Evolutionary conservation across 2,797 vertebrate genomes (phyloP), one percentile per base, ranked within the genome.

Genomic region (Acridotheres tristis): DNA sequence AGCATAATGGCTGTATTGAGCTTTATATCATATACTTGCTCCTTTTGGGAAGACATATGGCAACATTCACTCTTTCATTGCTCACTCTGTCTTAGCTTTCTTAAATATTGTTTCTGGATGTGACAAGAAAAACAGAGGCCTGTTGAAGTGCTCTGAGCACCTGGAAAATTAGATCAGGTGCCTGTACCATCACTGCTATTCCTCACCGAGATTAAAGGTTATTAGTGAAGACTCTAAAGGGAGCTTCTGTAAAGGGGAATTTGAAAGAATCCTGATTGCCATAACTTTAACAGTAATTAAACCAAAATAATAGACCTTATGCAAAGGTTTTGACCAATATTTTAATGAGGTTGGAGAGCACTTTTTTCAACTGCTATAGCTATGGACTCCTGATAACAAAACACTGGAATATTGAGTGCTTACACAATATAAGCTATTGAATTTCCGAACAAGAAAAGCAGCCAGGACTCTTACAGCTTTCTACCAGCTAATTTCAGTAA

Each of bases 401-500:
- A 82, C 45, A 53, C 34, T 57, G 23, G 43, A 94, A 79, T 25
- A 45, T 3, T 26, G 50, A 81, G 11, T 0, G 0, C 26, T 85
- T 43, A 69, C 42, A 73, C 30, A 83, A 79, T 29, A 11, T 19
- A 61, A 89, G n/a, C 53, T 72, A 74, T n/a, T 93, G 89, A 75
- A 91, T 74, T 61, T 55, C 76, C 38, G 94, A 93, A 67, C 26
- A 74, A 69, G 55, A 88, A 81, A 81, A 91, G 91, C 29, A 93
- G 84, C 55, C 43, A 66, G 51, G 54, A 81, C 45, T 66, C 69
- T 81, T 58, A 76, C 40, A 92, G 30, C 42, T 58, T 89, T 96
- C 72, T 63, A 91, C 67, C 4, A 85, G 57, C 53, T 73, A 83
- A 93, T 93, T 92, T 94, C 90, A 55, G 82, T 71, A 93, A 85